These are phyloP conservation scores for Reticulitermes speratus DNA, from an alignment of 1,140 invertebrate genomes.

Conservation along the genomic window DNA sequence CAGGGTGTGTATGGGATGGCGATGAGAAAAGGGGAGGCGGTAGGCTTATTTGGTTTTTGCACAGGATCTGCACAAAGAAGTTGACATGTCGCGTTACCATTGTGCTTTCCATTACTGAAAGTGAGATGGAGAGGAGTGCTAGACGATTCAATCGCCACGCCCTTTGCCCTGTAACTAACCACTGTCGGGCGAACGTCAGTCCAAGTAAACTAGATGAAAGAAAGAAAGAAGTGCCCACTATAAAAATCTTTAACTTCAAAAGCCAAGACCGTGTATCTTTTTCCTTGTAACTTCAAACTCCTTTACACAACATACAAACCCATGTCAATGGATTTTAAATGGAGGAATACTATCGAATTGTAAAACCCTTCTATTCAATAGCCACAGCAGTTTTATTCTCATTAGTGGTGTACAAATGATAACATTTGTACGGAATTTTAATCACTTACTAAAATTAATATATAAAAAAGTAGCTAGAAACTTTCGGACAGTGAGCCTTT, in stretches of 20 bases:
- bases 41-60: neutral
- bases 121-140: neutral
- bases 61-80: neutral
- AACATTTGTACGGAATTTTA: no score
- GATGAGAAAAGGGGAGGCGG: neutral
- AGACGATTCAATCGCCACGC: neutral
- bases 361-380: neutral
- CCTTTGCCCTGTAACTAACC: neutral
- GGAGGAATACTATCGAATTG: neutral
- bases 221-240: neutral
- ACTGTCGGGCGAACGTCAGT: neutral
- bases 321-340: neutral
- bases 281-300: neutral
- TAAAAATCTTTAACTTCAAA: neutral
- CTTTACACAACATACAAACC: neutral
- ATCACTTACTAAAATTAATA: no score
- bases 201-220: neutral
- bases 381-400: neutral
- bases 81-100: neutral
- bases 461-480: no score
- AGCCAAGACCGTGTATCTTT: neutral
- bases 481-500: no score
- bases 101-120: neutral
- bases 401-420: neutral
- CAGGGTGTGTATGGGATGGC: neutral